Evolutionary conservation across 2,113 vertebrate species (phyloP), one percentile per base, ranked within the genome.

Genomic region (Craseonycteris thonglongyai): DNA sequence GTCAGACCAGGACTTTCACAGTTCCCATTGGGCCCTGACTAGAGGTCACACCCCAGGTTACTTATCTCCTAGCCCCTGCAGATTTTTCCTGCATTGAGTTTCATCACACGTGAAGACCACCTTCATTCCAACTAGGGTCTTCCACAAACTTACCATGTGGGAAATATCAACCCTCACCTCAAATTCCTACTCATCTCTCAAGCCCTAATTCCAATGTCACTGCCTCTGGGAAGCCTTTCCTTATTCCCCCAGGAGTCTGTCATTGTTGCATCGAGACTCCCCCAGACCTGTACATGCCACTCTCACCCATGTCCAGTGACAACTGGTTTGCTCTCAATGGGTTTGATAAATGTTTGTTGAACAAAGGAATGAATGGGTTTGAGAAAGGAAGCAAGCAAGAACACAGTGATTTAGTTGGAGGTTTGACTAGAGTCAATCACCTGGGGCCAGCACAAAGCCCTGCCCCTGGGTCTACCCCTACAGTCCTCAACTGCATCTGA

Each of bases 341-440:
- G n/a, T 24, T 82, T 69, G 80, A 75, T 72, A 72, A 58, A 68
- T 58, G 40, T 71, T 78, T 88, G 51, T 22, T 81, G 61, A 88
- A 51, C 66, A 28, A 93, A 82, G 54, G n/a, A 85, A 79, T 89
- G 58, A 96, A 56, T 61, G 81, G 68, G 75, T 91, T 18, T 33
- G 78, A 95, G 59, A 94, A 94, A 96, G 68, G 15, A 92, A 83
- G 28, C 47, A 80, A 84, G 84, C 47, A 76, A 65, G 26, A 6
- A 45, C 58, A 58, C 56, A 28, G 81, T 68, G 18, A 88, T 78
- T 68, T 74, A 72, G 69, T 45, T 35, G 14, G 33, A 81, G 33
- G 81, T 75, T 40, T 85, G 47, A 75, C 51, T 89, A 58, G 10
- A 47, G 84, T 47, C 40, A 45, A 68, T 11, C 49, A 56, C 51